These are phyloP conservation scores for Heliconius cydno DNA, from an alignment of 2,888 invertebrate genomes.

Conservation along the genomic window DNA sequence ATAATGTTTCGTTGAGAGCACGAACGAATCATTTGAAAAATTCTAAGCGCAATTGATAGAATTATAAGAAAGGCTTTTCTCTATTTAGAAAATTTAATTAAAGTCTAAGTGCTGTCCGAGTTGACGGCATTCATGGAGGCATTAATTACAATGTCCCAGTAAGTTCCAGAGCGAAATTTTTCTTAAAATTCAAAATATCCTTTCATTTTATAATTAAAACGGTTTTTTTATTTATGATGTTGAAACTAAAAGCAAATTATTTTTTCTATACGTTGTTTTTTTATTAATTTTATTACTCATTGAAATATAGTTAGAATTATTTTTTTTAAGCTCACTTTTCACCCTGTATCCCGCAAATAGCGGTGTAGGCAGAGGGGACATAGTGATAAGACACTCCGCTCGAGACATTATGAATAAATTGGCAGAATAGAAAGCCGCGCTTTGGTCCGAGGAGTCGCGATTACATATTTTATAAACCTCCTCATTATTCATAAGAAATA, in stretches of 20 bases:
- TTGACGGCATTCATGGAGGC: constrained; percentile 27
- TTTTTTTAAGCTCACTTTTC: no score
- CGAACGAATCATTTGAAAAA: neutral
- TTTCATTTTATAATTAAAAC: constrained; percentile 21
- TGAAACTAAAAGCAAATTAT: neutral
- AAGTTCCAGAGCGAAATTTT: constrained; percentile 4
- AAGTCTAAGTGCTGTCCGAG: constrained; percentile 28
- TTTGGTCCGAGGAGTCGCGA: no score
- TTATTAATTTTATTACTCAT: no score
- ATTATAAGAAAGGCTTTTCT: constrained; percentile 24
- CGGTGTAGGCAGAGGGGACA: no score
- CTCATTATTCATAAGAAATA: no score
- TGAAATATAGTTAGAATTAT: no score
- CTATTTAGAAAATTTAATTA: constrained; percentile 32
- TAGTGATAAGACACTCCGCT: no score
- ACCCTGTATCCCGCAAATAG: no score
- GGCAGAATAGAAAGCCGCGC: no score
- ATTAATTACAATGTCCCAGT: constrained; percentile 32
- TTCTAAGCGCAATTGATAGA: neutral
- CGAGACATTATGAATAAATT: no score
- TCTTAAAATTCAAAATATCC: constrained; percentile 8
- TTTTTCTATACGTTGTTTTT: no score
- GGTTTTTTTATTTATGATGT: constrained; percentile 7
- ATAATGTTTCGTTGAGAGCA: neutral
- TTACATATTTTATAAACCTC: no score